Evolutionary conservation across 2,888 invertebrate genomes (phyloP).

Genomic region (Panorpa germanica): DNA sequence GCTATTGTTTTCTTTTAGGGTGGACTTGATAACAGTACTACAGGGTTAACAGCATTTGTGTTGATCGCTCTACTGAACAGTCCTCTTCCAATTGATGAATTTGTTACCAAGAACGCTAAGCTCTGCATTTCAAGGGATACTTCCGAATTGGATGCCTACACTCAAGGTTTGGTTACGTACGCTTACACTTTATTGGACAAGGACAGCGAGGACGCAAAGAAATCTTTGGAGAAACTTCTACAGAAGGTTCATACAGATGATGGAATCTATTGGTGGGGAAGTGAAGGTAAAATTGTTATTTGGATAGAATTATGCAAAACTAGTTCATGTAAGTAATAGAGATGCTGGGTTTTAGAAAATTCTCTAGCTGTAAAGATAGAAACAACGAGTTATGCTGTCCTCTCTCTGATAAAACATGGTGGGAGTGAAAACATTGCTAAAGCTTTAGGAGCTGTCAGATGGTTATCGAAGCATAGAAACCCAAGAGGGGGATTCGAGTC

Average conservation of each 20-base stretch:
- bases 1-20: slow-evolving; percentile 24
- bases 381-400: slow-evolving; percentile 44
- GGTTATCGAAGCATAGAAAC: slow-evolving; percentile 33
- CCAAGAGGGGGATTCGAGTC: slow-evolving; percentile 34
- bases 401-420: slow-evolving; percentile 34
- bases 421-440: slow-evolving; percentile 25
- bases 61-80: slow-evolving; percentile 43
- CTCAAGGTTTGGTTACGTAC: no score
- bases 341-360: no score
- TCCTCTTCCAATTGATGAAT: slow-evolving; percentile 26
- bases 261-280: no score
- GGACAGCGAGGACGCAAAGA: slow-evolving; percentile 24
- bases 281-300: no score
- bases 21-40: slow-evolving; percentile 31
- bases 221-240: slow-evolving; percentile 21
- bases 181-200: slow-evolving; percentile 14
- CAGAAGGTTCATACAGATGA: no score
- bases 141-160: no score
- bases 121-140: slow-evolving; percentile 35
- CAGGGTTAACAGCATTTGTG: slow-evolving; percentile 48
- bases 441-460: slow-evolving; percentile 31
- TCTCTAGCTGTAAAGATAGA: slow-evolving; percentile 42
- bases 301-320: no score
- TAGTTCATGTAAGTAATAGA: no score
- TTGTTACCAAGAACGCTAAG: slow-evolving; percentile 33